phyloP scores from a whole-genome alignment of 2,113 vertebrate genomes.

The Opisthocomus hoazin region DNA sequence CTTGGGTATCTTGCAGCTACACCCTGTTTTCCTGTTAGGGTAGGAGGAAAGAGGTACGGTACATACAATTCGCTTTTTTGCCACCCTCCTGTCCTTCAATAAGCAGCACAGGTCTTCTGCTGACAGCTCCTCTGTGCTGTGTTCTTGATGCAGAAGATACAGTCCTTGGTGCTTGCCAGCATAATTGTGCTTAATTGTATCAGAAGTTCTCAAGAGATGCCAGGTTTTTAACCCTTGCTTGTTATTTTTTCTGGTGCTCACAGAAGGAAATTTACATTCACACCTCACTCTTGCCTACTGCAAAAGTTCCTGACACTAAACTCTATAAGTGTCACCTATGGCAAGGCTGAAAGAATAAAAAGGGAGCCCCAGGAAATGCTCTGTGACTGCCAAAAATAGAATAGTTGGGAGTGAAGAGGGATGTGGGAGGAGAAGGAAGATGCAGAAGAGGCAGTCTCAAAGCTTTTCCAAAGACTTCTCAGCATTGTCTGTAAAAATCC shows the following conservation, averaged over 20 bases:
- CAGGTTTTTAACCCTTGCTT: not conserved
- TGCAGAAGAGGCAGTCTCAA: not conserved
- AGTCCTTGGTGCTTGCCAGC: not conserved
- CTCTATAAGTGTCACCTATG: too few relatives aligned
- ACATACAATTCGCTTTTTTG: not conserved
- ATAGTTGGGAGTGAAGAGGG: not conserved
- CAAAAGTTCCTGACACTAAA: not conserved
- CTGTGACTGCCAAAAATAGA: not conserved
- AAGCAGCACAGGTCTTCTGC: not conserved
- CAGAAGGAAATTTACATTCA: not conserved
- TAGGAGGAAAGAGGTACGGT: not conserved
- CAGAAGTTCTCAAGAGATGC: fast-evolving
- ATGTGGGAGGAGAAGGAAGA: not conserved
- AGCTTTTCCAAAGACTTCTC: not conserved
- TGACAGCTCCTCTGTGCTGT: not conserved
- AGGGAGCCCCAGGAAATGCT: not conserved
- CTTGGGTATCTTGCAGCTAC: not conserved
- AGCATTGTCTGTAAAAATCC: not conserved
- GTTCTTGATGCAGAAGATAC: not conserved
- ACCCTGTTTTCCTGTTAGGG: not conserved
- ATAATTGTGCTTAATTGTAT: fast-evolving
- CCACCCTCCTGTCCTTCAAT: not conserved
- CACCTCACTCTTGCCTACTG: not conserved
- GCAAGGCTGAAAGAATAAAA: not conserved
- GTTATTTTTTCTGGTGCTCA: not conserved